Evolutionary conservation across 2,888 invertebrate species (phyloP).

Genomic region (Platycheirus albimanus): DNA sequence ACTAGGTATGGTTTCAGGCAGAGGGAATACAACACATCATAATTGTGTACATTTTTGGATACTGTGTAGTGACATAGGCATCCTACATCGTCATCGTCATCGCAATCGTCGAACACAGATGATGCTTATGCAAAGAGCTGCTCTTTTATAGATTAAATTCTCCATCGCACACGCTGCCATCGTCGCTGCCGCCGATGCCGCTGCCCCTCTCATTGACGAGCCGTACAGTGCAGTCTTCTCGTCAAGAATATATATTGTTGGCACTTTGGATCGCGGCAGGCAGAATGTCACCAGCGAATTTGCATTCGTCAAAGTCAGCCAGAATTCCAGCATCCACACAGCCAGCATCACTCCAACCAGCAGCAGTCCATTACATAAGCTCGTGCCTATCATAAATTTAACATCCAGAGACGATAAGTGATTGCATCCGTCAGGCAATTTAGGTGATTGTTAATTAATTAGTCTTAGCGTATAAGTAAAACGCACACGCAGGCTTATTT

Average conservation of each 20-base stretch:
- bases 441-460: slow-evolving; percentile 73
- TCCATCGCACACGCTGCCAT: slow-evolving; percentile 2
- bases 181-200: too few species aligned
- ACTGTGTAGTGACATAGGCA: slow-evolving; percentile 15
- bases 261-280: slow-evolving; percentile 26
- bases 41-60: slow-evolving; percentile 48
- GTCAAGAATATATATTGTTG: neutral
- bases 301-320: slow-evolving; percentile 71
- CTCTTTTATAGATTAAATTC: slow-evolving; percentile 28
- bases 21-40: slow-evolving; percentile 50
- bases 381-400: slow-evolving; percentile 64
- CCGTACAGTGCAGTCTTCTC: too few species aligned
- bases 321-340: slow-evolving; percentile 3
- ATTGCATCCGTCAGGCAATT: slow-evolving; percentile 74
- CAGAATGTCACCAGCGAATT: slow-evolving; percentile 56
- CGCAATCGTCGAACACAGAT: slow-evolving; percentile 1
- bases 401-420: slow-evolving; percentile 71
- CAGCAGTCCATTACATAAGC: slow-evolving; percentile 57
- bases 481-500: slow-evolving; percentile 41
- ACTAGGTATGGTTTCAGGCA: slow-evolving; percentile 53
- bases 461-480: slow-evolving; percentile 56
- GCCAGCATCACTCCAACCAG: slow-evolving; percentile 16
- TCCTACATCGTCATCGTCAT: slow-evolving; percentile 18
- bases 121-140: slow-evolving; percentile 24
- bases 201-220: too few species aligned